Conservation (phyloP, 2,797 vertebrate species). For the Sebastes nivosus region DNA sequence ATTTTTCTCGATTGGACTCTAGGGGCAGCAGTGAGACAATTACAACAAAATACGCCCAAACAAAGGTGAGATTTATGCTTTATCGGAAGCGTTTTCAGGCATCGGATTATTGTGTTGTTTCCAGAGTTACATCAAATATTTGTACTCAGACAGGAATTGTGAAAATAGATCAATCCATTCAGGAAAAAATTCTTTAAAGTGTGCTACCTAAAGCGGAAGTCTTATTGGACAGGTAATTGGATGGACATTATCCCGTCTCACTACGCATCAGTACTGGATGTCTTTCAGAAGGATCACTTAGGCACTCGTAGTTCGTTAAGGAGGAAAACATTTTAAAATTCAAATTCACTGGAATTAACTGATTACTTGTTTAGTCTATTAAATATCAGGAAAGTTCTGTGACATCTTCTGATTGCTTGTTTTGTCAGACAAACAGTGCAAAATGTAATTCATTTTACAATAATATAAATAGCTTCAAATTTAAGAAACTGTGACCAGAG, state of each 20-base stretch:
- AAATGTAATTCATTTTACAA: no score
- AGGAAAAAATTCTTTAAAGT: neutral
- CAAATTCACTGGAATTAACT: neutral
- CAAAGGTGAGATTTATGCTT: neutral
- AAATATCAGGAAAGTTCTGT: neutral
- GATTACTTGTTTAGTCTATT: neutral
- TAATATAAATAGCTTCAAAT: no score
- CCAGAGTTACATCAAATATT: neutral
- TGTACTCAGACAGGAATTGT: neutral
- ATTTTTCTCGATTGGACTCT: neutral
- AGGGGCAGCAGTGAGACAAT: conserved; percentile 8
- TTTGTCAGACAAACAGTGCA: neutral
- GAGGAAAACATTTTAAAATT: no score
- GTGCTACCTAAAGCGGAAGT: neutral
- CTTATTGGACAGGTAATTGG: neutral
- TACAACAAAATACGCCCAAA: neutral
- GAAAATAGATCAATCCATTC: no score
- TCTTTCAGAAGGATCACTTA: neutral
- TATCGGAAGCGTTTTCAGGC: neutral
- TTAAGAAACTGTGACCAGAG: no score
- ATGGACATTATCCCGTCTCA: no score
- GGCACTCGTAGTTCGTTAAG: neutral
- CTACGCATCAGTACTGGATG: no score
- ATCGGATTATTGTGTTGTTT: neutral
- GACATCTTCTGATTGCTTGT: neutral